phyloP scores from a whole-genome alignment of 2,113 vertebrate genomes.

The Nothocercus julius region DNA sequence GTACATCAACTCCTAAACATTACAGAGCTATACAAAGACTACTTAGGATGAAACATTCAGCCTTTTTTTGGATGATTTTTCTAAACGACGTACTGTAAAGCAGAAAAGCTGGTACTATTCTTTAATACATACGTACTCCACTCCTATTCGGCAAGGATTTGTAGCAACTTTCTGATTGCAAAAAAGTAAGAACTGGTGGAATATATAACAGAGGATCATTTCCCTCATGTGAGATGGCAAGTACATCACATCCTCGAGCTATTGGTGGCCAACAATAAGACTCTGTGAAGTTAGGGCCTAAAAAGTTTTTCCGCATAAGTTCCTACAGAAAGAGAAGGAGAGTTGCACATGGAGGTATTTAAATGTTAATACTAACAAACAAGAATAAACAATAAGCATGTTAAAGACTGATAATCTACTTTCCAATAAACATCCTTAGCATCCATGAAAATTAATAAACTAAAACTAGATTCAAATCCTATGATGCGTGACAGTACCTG shows the following conservation, averaged over 20 bases:
- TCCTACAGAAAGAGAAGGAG: conserved; percentile 73
- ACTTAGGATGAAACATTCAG: not conserved
- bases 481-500: not conserved
- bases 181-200: conserved; percentile 83
- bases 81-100: not conserved
- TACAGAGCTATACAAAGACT: not conserved
- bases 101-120: not conserved
- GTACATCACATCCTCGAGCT: conserved; percentile 82
- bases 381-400: accelerated
- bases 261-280: conserved; percentile 88
- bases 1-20: not conserved
- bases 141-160: conserved; percentile 64
- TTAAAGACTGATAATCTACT: not conserved
- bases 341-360: accelerated
- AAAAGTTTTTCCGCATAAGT: conserved; percentile 70
- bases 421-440: not conserved
- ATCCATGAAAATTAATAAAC: not conserved
- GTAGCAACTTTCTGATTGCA: conserved; percentile 73
- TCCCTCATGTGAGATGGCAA: conserved; percentile 80
- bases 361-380: not conserved
- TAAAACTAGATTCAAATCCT: not conserved
- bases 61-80: not conserved
- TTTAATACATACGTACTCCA: conserved; percentile 81
- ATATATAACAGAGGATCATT: conserved; percentile 86
- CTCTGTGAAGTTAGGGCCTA: conserved; percentile 73